phyloP scores from a whole-genome alignment of 1,140 invertebrate genomes.

The Penaeus japonicus region DNA sequence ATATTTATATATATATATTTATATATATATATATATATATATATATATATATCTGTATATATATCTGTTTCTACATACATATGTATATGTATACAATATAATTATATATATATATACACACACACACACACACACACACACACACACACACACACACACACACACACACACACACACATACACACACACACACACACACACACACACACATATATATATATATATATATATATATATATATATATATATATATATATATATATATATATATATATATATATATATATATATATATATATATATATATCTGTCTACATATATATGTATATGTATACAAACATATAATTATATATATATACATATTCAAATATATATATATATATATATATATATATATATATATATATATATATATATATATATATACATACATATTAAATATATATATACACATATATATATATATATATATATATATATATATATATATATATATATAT shows the following conservation, averaged over 20 bases:
- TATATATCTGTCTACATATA: background rate
- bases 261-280: too few species aligned
- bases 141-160: too few species aligned
- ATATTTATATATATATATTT: background rate
- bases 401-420: background rate
- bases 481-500: constrained; percentile 6
- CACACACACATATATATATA: too few species aligned
- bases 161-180: too few species aligned
- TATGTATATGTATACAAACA: background rate
- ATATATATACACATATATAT: background rate
- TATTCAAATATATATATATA: background rate
- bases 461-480: background rate
- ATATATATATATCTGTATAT: background rate
- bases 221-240: too few species aligned
- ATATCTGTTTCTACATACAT: too few species aligned
- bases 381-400: background rate
- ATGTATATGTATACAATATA: too few species aligned
- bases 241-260: too few species aligned
- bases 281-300: background rate
- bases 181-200: too few species aligned
- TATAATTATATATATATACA: background rate
- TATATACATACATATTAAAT: background rate
- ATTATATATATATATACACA: too few species aligned
- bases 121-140: too few species aligned
- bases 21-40: background rate